Evolutionary conservation across 2,113 vertebrate species (phyloP), one percentile per base, ranked within the genome.

Genomic region (Antechinus flavipes): DNA sequence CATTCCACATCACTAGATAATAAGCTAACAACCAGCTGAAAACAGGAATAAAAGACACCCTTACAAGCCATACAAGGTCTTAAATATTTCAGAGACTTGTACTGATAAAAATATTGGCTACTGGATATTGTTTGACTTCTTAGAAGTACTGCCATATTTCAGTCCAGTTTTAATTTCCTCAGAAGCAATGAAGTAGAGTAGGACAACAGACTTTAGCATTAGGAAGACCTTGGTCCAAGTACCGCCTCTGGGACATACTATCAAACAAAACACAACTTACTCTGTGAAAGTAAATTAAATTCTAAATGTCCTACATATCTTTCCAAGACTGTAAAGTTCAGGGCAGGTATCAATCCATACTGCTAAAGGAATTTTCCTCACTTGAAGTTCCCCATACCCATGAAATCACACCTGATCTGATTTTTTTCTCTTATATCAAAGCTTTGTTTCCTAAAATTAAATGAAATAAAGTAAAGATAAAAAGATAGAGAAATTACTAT

Each of bases 151-250:
- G 27, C 27, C 58, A 68, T 68, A 16, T 76, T 35, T 93, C 52
- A 92, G 84, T 23, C 53, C 35, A 54, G 24, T 46, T 96, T 94
- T 92, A 9, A 94, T 84, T 93, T 92, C 12, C 1, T 89, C 54
- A 94, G 16, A 8, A 6, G 16, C 2, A 42, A 19, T 23, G 2
- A 23, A 84, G 19, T 42, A 84, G 6, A 42, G 19, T n/a, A 19
- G 7, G 68, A 84, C 1, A 76, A 76, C 30, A 76, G 35, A 26
- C 16, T 68, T 23, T 42, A 84, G n/a, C 1, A 8, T 84, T 42
- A n/a, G n/a, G 35, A 84, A 42, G 35, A 84, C 68, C 1, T 23
- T 8, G 42, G 19, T 42, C n/a, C 68, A 42, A 42, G 68, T 22
- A 42, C 6, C 0, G 2, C 5, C 5, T 42, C 68, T 76, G n/a